Conservation (phyloP, 1,140 invertebrate species). For the Zelostemma sp. region DNA sequence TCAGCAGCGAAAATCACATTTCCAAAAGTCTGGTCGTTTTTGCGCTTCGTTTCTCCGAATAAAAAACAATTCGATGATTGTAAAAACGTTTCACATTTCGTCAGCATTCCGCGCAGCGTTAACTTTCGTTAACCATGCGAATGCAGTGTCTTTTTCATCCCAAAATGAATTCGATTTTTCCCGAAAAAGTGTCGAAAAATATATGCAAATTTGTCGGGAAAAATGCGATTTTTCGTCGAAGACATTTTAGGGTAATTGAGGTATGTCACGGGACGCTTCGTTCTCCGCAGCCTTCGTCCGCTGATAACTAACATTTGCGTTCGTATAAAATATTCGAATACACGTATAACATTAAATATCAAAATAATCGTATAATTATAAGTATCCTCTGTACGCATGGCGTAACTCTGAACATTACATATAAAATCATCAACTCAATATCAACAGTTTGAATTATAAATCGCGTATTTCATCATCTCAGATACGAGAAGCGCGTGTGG, state of each 20-base stretch:
- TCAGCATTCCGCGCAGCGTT: slow-evolving; percentile 52
- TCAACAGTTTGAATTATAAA: slow-evolving; percentile 42
- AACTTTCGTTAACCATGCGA: slow-evolving; percentile 57
- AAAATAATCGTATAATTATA: slow-evolving; percentile 57
- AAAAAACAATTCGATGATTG: background rate
- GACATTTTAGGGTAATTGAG: slow-evolving; percentile 56
- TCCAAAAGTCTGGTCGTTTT: slow-evolving; percentile 18
- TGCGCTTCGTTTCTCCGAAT: background rate
- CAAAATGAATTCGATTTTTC: slow-evolving; percentile 39
- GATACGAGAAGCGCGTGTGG: slow-evolving; percentile 32
- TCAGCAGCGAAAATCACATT: slow-evolving; percentile 12
- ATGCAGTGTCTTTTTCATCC: slow-evolving; percentile 48
- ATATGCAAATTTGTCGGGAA: background rate
- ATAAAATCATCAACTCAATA: slow-evolving; percentile 40
- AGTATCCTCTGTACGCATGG: slow-evolving; percentile 57
- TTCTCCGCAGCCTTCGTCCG: slow-evolving; percentile 41
- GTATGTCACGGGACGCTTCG: slow-evolving; percentile 66
- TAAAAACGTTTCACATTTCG: slow-evolving; percentile 24
- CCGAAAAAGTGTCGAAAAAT: slow-evolving; percentile 3
- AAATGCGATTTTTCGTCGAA: slow-evolving; percentile 38
- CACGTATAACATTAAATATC: slow-evolving; percentile 59
- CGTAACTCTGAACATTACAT: slow-evolving; percentile 29
- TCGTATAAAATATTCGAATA: slow-evolving; percentile 58
- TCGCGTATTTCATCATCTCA: slow-evolving; percentile 34
- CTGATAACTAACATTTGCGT: slow-evolving; percentile 40